Conservation (phyloP, 2,113 vertebrate genomes). For the Addax nasomaculatus region DNA sequence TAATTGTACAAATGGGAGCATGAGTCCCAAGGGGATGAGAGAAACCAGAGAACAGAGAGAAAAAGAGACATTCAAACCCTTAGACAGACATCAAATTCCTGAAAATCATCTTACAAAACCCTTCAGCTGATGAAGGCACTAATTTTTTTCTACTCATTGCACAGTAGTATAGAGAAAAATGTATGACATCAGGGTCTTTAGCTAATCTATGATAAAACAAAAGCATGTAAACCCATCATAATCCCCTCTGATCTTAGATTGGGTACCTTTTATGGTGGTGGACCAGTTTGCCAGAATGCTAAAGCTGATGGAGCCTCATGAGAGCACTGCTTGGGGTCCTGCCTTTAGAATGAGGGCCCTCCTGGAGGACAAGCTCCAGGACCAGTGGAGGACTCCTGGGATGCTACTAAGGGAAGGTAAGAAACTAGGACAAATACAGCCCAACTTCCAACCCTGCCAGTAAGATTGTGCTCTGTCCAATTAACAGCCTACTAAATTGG, state of each 20-base stretch:
- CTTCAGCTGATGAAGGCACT: background rate
- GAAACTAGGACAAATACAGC: background rate
- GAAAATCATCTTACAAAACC: background rate
- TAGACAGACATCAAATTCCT: background rate
- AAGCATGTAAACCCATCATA: background rate
- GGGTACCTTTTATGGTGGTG: background rate
- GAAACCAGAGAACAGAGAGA: background rate
- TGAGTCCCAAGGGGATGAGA: background rate
- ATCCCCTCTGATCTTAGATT: background rate
- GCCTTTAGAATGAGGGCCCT: accelerated
- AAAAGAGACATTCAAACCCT: background rate
- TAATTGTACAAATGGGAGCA: background rate
- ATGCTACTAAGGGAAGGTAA: background rate
- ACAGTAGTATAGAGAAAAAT: background rate
- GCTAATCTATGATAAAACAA: background rate
- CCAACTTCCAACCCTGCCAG: background rate
- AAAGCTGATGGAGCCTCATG: background rate
- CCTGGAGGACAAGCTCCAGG: background rate
- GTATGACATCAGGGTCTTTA: background rate
- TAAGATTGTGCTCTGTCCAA: background rate
- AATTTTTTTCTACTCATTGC: background rate
- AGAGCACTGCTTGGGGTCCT: background rate
- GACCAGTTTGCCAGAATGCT: background rate
- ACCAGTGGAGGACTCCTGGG: background rate
- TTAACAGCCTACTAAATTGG: background rate